Evolutionary conservation across 2,888 invertebrate species (phyloP), one percentile per base, ranked within the genome.

Genomic region (Gnatocerus cornutus): DNA sequence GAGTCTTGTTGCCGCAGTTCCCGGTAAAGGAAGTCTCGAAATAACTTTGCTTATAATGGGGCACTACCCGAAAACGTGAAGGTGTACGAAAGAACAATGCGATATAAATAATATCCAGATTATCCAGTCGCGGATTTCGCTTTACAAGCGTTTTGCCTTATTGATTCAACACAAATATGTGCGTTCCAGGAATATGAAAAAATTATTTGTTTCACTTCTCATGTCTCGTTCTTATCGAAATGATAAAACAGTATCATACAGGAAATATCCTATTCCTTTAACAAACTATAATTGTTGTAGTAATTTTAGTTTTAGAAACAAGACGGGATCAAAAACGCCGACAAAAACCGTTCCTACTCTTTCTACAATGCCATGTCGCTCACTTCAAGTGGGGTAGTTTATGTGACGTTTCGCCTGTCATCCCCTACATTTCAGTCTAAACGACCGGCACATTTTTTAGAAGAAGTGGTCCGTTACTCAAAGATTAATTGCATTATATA

Each of bases 361-460:
- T 63, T 62, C 67, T 61, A 74, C 72, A 74, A 74, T 71, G 68
- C 71, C n/a, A 70, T 71, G 72, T 74, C 72, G 71, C 68, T 74
- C 71, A 71, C 69, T 70, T 73, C 62, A 74, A 74, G 71, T 70
- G 71, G 70, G 72, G 74, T 73, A 70, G 72, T 72, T 72, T 69
- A 69, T 72, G 71, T 72, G 74, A 73, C 74, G 55, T 71, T 73
- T 71, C 72, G 58, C 72, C 66, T 74, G 74, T 73, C 72, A 74
- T 71, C 66, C 73, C 71, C 69, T 72, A 69, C 70, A 69, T 72
- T 74, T 71, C 69, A 65, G 68, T 67, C 63, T 68, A 72, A 74
- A 72, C 71, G 74, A 71, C 63, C 62, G 71, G 68, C 63, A 59
- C 63, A 72, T 74, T 72, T 74, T 73, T 74, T 72, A 67, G 55